A percentile compares a stretch with the other conserved stretches of the same genome.
These are phyloP conservation scores for Acanthopleura granulata DNA, from an alignment of 2,888 invertebrate species.

Conservation along the genomic window DNA sequence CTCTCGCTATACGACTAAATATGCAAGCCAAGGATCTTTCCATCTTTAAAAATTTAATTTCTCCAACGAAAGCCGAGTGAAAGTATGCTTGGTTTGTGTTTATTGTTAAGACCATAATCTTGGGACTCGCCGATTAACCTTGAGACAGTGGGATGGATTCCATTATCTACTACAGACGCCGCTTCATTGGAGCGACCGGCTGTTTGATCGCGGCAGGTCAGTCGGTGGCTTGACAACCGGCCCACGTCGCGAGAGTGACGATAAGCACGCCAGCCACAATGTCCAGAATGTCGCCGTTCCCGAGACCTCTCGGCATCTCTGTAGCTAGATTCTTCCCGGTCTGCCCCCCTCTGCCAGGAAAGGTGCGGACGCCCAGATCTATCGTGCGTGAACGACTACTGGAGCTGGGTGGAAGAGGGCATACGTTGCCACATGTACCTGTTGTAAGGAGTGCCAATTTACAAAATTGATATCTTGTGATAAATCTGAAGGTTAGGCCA, in stretches of 20 bases:
- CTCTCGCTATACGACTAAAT: not conserved
- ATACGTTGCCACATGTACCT: no score
- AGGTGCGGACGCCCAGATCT: no score
- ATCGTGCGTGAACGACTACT: no score
- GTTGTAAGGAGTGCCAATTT: no score
- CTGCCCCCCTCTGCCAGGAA: no score
- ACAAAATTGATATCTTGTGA: no score
- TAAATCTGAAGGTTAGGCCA: no score
- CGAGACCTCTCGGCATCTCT: no score
- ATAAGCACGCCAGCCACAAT: not conserved
- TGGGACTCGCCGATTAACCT: not conserved
- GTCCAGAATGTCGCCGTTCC: not conserved
- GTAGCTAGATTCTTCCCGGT: no score
- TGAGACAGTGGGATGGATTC: not conserved
- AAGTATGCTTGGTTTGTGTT: not conserved
- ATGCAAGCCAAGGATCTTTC: not conserved
- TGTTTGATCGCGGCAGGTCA: not conserved
- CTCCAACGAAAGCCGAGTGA: not conserved
- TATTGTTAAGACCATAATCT: slow-evolving; percentile 8
- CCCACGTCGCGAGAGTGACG: not conserved
- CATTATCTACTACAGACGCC: not conserved
- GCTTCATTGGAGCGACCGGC: not conserved
- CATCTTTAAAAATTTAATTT: slow-evolving; percentile 1
- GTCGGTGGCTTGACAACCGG: not conserved
- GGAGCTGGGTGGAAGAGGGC: no score